Evolutionary conservation across 1,140 invertebrate species (phyloP), one percentile per base, ranked within the genome.

Genomic region (Bursaphelenchus mucronatus): DNA sequence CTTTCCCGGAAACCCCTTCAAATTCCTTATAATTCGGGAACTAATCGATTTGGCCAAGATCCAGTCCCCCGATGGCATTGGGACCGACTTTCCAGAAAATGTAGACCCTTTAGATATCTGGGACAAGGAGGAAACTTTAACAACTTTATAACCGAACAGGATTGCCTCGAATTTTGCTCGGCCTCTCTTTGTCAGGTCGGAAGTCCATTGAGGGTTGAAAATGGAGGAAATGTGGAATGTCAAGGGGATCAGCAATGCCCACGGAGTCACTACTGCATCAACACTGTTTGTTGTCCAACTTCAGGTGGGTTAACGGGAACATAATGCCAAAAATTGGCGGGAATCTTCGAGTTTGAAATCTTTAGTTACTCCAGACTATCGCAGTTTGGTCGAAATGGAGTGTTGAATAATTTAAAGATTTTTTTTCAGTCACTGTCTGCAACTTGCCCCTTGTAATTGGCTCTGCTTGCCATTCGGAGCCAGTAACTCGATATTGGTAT

Each of bases 61-160:
- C 21, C 73, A 11, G 30, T 64, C 21, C 39, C 68, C 5, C 21
- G 71, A 43, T 73, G 67, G 71, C 68, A 66, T 64, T 74, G 64
- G 64, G 68, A 74, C 39, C 54, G 54, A 45, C 49, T 47, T 41
- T 39, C 49, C 3, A n/a, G 59, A 17, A 64, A 66, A 15, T 75
- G 73, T 47, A 46, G 59, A 50, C 59, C 54, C 2, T 75, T 75
- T 54, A 61, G 64, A 10, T 75, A 75, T 59, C 57, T 62, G 4
- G 69, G 68, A 19, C 73, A 75, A 68, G 73, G 69, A n/a, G 73
- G 73, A 4, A 76, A 75, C 49, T 75, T 66, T 54, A 75, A 75
- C 62, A 75, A 75, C 51, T 75, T 76, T 59, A 52, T 64, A 15
- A 66, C 57, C 8, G 66, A 69, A 43, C 54, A 75, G 54, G 59